Evolutionary conservation across 2,797 vertebrate species (phyloP), one percentile per base, ranked within the genome.

Genomic region (Anniella stebbinsi): DNA sequence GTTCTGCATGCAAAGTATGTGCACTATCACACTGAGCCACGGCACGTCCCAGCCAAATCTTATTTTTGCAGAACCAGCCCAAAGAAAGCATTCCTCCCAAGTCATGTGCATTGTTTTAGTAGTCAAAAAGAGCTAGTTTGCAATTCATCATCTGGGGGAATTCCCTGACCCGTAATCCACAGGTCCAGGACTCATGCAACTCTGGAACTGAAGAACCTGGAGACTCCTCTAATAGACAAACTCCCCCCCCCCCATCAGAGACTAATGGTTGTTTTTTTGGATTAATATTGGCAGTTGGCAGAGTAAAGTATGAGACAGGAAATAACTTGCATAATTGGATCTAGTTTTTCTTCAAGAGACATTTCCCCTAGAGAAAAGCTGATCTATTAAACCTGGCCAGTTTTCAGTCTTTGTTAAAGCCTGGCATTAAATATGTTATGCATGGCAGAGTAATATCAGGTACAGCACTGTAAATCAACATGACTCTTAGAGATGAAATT

Each of bases 401-500:
- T 78, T 51, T 51, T 48, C 10, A 12, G 3, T 51, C 25, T 78
- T 78, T 51, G 17, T 63, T 63, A 63, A 51, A 76, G 33, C 45
- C 76, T 78, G 76, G 76, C 33, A 78, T 78, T 78, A 78, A 51
- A 78, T 78, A 78, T 28, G 76, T 5, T 77, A 51, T 78, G 76
- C 25, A 28, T 9, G 48, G 28, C 41, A 51, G 76, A 48, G 76
- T 51, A 51, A 12, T 51, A 78, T 51, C 45, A 78, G 76, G 28
- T 28, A 78, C 30, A 15, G 45, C 45, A 15, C 12, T 51, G 25
- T 78, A 45, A 51, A 48, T 78, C 45, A 76, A 76, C 38, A 45
- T 76, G 60, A 63, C 38, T 45, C 38, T 76, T 76, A 45, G 38
- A 41, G 38, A 18, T 76, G 73, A 76, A 28, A 25, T 76, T 41